Evolutionary conservation across 2,113 vertebrate genomes (phyloP).

Genomic region (Labeo rohita): DNA sequence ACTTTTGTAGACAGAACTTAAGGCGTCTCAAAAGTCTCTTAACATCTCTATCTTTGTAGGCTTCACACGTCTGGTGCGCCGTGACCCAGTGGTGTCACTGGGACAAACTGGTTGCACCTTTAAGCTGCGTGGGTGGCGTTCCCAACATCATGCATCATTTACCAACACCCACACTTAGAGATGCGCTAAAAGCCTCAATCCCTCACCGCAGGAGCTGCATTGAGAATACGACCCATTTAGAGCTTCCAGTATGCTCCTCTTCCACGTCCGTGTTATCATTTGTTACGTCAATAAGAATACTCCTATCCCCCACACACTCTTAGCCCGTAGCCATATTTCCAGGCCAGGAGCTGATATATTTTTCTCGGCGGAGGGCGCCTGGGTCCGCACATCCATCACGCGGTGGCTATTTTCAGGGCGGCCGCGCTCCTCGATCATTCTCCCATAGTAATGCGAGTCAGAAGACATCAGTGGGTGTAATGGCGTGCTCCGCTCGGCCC

Average conservation of each 20-base stretch:
- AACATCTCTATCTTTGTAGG: neutral
- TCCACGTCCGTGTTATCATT: conserved; percentile 4
- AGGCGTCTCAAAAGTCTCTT: neutral
- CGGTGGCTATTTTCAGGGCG: conserved; percentile 36
- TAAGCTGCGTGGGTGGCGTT: neutral
- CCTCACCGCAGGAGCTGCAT: neutral
- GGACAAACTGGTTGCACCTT: conserved; percentile 28
- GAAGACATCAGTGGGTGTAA: conserved; percentile 48
- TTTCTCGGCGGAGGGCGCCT: neutral
- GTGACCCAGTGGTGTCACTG: neutral
- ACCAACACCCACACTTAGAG: conserved; percentile 18
- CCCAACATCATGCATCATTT: conserved; percentile 25
- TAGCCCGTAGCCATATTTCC: conserved; percentile 13
- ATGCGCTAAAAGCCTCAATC: conserved; percentile 18
- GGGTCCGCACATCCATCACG: conserved; percentile 40
- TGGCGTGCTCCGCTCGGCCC: neutral
- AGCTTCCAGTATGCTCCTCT: conserved; percentile 5
- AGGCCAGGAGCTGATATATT: conserved; percentile 27
- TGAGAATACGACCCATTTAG: conserved; percentile 1
- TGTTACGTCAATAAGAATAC: conserved; percentile 37
- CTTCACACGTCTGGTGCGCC: neutral
- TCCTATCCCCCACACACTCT: conserved; percentile 22
- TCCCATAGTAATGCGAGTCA: conserved; percentile 38
- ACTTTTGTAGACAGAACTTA: neutral
- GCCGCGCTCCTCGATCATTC: conserved; percentile 35